These are phyloP conservation scores for Gracilinanus agilis DNA, from an alignment of 2,113 vertebrate genomes.

Conservation along the genomic window DNA sequence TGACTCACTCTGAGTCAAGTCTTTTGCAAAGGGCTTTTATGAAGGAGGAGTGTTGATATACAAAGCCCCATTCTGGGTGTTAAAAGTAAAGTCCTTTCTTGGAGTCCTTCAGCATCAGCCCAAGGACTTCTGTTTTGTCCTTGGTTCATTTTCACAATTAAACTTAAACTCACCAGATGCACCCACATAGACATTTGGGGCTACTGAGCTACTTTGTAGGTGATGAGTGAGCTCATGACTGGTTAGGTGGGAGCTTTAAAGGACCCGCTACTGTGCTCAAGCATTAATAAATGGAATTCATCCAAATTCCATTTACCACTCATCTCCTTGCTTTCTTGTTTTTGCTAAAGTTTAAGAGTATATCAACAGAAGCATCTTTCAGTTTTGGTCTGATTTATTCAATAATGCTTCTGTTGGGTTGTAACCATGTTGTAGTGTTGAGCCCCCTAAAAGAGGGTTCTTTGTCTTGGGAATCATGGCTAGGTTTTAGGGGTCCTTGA, in stretches of 20 bases:
- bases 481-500: background rate
- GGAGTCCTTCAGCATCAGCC: background rate
- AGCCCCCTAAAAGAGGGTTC: background rate
- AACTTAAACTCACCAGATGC: background rate
- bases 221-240: background rate
- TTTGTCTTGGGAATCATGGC: background rate
- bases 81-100: background rate
- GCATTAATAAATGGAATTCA: background rate
- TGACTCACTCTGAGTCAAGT: background rate
- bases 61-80: background rate
- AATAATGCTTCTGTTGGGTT: background rate
- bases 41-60: background rate
- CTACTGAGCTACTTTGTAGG: background rate
- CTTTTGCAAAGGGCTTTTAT: background rate
- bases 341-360: background rate
- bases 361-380: background rate
- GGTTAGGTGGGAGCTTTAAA: background rate
- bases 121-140: background rate
- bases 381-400: background rate
- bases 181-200: background rate
- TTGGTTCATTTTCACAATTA: background rate
- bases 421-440: background rate
- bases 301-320: background rate
- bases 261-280: background rate
- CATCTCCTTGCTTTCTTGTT: background rate